Conservation (phyloP, 1,140 invertebrate genomes). For the Bombus superbus region DNA sequence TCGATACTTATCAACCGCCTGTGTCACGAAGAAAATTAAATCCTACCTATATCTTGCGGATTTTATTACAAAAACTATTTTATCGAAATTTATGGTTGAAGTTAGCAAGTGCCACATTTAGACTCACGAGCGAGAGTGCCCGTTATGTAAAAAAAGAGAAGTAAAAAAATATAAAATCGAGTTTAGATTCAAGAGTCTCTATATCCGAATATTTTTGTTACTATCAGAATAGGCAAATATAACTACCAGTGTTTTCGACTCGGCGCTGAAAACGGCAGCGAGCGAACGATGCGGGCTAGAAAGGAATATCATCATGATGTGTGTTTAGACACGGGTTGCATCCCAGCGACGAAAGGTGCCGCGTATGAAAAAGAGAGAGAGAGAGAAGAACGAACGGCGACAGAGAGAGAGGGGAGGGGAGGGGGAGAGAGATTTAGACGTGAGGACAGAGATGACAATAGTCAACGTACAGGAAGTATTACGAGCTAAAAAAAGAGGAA, state of each 20-base stretch:
- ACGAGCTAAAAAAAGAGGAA: constrained; percentile 5
- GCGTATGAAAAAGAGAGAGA: too few relatives aligned
- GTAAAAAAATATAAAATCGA: not conserved
- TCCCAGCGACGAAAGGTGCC: constrained; percentile 19
- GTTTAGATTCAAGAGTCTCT: not conserved
- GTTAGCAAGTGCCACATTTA: not conserved
- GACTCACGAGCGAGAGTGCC: not conserved
- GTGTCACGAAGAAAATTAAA: not conserved
- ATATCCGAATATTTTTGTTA: not conserved
- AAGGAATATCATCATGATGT: constrained; percentile 14
- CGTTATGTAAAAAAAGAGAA: not conserved
- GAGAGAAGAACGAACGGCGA: not conserved
- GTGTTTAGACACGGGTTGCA: constrained; percentile 25
- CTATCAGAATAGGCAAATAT: not conserved
- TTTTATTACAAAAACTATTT: not conserved
- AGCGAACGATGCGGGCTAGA: not conserved
- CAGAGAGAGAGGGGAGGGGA: not conserved
- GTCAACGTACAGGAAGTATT: not conserved
- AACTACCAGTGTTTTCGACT: not conserved
- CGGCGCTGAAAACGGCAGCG: not conserved
- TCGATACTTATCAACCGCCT: too few relatives aligned
- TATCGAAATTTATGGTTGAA: not conserved
- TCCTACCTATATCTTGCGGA: not conserved
- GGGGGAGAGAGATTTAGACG: not conserved
- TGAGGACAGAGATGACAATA: constrained; percentile 18